These are phyloP conservation scores for Dendrolimus kikuchii DNA, from an alignment of 1,140 invertebrate species.

Conservation along the genomic window DNA sequence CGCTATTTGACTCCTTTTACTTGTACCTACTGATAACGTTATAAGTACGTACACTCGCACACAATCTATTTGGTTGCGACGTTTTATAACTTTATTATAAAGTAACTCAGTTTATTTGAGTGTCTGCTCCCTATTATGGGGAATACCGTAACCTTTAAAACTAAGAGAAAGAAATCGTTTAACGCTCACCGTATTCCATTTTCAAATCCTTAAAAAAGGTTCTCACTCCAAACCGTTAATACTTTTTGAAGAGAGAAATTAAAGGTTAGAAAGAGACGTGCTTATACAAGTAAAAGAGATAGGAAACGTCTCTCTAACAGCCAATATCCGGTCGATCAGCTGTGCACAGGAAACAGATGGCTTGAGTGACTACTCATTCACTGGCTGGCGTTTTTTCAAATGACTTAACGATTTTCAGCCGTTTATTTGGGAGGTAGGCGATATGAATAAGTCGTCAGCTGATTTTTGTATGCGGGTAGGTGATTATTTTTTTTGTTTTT, in stretches of 20 bases:
- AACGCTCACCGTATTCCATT: constrained; percentile 1
- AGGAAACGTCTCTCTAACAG: constrained; percentile 28
- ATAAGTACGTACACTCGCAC: too few relatives aligned
- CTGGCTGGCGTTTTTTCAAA: constrained; percentile 23
- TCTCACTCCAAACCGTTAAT: constrained; percentile 4
- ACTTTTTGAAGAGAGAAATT: constrained; percentile 26
- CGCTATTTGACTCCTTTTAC: too few relatives aligned
- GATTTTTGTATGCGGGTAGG: constrained; percentile 16
- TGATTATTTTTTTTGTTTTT: neutral
- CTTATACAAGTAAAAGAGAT: constrained; percentile 18
- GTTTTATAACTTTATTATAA: too few relatives aligned
- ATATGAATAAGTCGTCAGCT: constrained; percentile 7
- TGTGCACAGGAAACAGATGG: constrained; percentile 42
- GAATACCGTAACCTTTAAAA: neutral
- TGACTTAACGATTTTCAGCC: constrained; percentile 24
- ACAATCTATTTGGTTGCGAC: too few relatives aligned
- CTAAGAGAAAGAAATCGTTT: neutral
- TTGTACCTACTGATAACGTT: too few relatives aligned
- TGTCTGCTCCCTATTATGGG: too few relatives aligned
- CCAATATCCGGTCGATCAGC: constrained; percentile 45
- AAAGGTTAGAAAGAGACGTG: constrained; percentile 21
- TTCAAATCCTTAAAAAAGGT: neutral
- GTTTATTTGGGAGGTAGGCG: constrained; percentile 8
- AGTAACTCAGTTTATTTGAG: too few relatives aligned
- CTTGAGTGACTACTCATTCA: constrained; percentile 32